Evolutionary conservation across 1,140 invertebrate species (phyloP).

Genomic region (Helicorthomorpha holstii): DNA sequence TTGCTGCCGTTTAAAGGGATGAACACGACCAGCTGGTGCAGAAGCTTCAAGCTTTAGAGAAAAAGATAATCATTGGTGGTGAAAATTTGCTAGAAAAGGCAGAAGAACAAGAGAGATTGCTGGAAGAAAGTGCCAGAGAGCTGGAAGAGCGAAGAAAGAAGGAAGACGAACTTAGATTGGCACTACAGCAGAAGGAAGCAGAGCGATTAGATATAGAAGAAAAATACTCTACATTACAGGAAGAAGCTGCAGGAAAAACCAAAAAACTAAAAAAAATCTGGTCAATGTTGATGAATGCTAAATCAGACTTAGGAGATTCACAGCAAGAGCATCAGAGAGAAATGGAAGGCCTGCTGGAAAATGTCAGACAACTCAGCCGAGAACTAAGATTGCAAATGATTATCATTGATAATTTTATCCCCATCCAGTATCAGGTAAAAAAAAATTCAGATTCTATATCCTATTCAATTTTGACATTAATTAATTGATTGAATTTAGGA

Average conservation of each 20-base stretch:
- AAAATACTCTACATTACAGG: constrained; percentile 81
- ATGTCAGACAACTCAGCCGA: constrained; percentile 66
- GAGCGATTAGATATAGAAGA: constrained; percentile 92
- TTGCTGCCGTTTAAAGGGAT: constrained; percentile 21
- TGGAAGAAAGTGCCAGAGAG: constrained; percentile 80
- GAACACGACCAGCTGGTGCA: constrained; percentile 48
- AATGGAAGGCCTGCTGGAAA: constrained; percentile 88
- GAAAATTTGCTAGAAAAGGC: constrained; percentile 97
- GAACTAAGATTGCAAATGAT: constrained; percentile 83
- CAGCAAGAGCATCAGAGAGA: constrained; percentile 88
- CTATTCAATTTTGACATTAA: neutral
- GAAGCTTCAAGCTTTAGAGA: constrained; percentile 78
- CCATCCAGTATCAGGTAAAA: constrained; percentile 59
- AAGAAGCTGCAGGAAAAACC: constrained; percentile 78
- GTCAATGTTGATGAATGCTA: constrained; percentile 57
- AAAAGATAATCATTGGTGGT: constrained; percentile 91
- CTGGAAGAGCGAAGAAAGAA: constrained; percentile 63
- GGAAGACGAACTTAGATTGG: constrained; percentile 63
- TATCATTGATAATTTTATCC: constrained; percentile 71
- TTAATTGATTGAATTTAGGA: constrained; percentile 35
- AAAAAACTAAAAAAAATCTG: constrained; percentile 84
- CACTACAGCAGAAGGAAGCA: constrained; percentile 66
- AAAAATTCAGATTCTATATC: neutral
- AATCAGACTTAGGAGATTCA: constrained; percentile 72
- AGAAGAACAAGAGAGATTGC: constrained; percentile 74